These are phyloP conservation scores for Ommatoiulus sabulosus DNA, from an alignment of 2,888 invertebrate genomes.

Conservation along the genomic window DNA sequence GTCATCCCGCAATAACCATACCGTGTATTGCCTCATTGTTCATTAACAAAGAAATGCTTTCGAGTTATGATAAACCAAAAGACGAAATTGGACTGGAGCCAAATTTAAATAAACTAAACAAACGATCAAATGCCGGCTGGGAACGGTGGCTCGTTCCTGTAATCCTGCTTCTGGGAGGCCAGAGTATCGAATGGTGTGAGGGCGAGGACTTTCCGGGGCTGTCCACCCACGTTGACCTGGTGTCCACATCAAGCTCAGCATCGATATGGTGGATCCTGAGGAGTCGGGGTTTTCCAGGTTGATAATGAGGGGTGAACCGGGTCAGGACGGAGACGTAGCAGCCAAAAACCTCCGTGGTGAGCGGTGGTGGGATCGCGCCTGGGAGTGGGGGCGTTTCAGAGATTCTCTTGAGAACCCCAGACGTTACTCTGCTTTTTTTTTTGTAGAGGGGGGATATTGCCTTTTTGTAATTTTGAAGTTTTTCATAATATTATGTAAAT, in stretches of 20 bases:
- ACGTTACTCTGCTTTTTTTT: neutral
- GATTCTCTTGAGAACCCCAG: neutral
- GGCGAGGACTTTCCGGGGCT: neutral
- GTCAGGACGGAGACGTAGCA: constrained; percentile 68
- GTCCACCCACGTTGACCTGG: constrained; percentile 74
- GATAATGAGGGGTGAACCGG: constrained; percentile 69
- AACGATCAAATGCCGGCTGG: constrained; percentile 53
- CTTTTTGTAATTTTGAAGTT: too few relatives aligned
- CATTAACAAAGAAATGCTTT: too few relatives aligned
- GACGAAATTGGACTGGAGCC: too few relatives aligned
- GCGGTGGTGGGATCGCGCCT: too few relatives aligned
- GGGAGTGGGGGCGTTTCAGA: constrained; percentile 65
- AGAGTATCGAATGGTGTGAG: constrained; percentile 59
- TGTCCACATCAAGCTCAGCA: constrained; percentile 92
- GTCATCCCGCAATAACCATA: too few relatives aligned
- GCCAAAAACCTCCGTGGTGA: too few relatives aligned
- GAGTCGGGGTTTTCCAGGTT: constrained; percentile 88
- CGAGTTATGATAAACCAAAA: too few relatives aligned
- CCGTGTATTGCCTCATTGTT: too few relatives aligned
- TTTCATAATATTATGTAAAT: too few relatives aligned
- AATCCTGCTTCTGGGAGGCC: constrained; percentile 57
- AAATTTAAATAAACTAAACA: too few relatives aligned
- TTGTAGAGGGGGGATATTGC: too few relatives aligned
- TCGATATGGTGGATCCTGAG: constrained; percentile 93
- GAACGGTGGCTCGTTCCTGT: constrained; percentile 48